These are phyloP conservation scores for Neogobius melanostomus DNA, from an alignment of 2,113 vertebrate species.

Conservation along the genomic window DNA sequence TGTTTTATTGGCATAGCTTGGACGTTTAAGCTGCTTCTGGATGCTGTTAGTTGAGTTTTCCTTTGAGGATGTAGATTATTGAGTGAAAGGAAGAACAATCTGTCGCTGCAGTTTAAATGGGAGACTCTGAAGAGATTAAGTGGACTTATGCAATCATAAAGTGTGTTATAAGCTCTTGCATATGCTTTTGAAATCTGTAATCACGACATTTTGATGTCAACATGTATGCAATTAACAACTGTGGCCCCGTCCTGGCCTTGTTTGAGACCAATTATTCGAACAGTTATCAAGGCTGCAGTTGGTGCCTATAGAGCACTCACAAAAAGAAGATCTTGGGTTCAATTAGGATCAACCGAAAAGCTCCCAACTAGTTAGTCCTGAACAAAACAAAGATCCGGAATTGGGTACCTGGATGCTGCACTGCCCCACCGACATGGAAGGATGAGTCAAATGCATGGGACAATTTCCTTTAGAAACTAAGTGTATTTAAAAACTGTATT, in stretches of 20 bases:
- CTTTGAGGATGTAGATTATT: slow-evolving; percentile 48
- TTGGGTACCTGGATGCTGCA: too few species aligned
- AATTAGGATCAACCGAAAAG: too few species aligned
- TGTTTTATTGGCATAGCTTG: slow-evolving; percentile 19
- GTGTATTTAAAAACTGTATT: too few species aligned
- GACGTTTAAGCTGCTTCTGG: slow-evolving; percentile 24
- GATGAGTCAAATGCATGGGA: too few species aligned
- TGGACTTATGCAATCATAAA: neutral
- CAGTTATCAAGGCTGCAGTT: neutral
- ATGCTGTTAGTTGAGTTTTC: slow-evolving; percentile 26
- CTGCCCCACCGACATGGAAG: too few species aligned
- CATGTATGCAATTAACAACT: neutral
- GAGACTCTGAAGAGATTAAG: slow-evolving; percentile 28
- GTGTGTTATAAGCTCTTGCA: neutral
- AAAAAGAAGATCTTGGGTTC: too few species aligned
- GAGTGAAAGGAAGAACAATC: slow-evolving; percentile 32
- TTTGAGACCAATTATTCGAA: neutral
- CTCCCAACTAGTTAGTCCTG: too few species aligned
- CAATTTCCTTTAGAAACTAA: too few species aligned
- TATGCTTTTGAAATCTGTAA: neutral
- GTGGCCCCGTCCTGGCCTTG: neutral
- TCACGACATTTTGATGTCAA: neutral
- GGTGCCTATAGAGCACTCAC: too few species aligned
- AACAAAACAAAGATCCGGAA: too few species aligned
- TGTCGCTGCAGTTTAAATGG: slow-evolving; percentile 10